Base-by-base conservation (phyloP, 2,888 invertebrate species). In the Limulus polyphemus region DNA sequence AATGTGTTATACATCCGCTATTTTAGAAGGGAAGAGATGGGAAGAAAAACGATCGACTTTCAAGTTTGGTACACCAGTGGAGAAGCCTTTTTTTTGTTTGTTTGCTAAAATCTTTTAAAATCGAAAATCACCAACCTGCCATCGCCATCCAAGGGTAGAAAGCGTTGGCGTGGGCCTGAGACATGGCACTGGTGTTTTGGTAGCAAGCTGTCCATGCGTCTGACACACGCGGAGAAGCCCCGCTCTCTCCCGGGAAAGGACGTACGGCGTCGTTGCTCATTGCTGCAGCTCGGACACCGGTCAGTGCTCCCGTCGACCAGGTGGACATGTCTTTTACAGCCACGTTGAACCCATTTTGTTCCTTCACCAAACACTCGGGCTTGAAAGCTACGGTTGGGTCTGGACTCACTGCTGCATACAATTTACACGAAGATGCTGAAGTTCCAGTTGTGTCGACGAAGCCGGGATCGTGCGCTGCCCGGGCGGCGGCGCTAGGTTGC, bases 101-200 rank as follows among this genome's bases (percentile, higher is more conserved):
- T 32, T 32, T 32, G 3, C 5, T 32, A 32, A 32, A 32, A 32
- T 32, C 32, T 32, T 32, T 32, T 32, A 32, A 32, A 32, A 32
- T 32, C 32, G 32, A 32, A 32, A 32, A 32, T 32, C 1, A 32
- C 32, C 32, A 79, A 92, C 93, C 93, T 92, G 92, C 92, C 83
- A 93, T 92, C 81, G 92, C 92, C 93, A 93, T 93, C 93, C 93
- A 93, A 73, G 93, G 93, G 81, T 93, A 93, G 82, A 93, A 93
- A 76, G 91, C 91, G 83, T 92, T 91, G 80, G 70, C 65, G 52
- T 70, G 80, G 89, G 88, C 80, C 91, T 91, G 75, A 32, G 32
- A 32, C 32, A 32, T 32, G 13, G 63, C 62, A 12, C 63, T 57
- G 55, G 64, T 65, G 51, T 68, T 70, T 57, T 71, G 71, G 65